Percentiles rank a stretch among this genome's conserved stretches.
phyloP scores from a whole-genome alignment of 92 coral and sea anemone species.

The Desmophyllum pertusum region DNA sequence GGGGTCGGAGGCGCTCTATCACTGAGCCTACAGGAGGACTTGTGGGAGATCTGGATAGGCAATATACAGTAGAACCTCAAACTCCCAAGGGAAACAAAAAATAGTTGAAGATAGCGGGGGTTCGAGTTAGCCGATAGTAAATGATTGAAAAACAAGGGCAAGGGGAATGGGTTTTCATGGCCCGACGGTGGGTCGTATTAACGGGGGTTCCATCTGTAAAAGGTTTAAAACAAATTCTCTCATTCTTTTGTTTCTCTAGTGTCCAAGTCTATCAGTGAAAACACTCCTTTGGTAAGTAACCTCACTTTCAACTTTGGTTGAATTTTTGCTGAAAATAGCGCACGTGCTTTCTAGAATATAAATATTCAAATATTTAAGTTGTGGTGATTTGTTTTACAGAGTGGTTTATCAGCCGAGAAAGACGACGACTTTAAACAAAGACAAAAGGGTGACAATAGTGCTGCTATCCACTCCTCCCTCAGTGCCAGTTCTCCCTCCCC shows the following conservation, averaged over 20 bases:
- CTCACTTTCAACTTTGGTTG: neutral
- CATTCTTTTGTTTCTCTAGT: conserved; percentile 44
- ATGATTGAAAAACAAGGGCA: no score
- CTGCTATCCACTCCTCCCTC: conserved; percentile 52
- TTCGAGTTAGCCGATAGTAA: no score
- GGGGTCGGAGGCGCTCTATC: no score
- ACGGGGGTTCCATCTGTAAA: no score
- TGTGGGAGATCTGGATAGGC: no score
- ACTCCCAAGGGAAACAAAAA: no score
- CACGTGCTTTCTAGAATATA: neutral
- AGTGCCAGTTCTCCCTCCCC: conserved; percentile 78
- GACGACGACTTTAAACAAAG: conserved; percentile 79
- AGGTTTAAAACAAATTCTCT: neutral
- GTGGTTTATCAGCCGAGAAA: conserved; percentile 85
- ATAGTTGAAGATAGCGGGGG: no score
- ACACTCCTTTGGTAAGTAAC: conserved; percentile 63
- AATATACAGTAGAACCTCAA: no score
- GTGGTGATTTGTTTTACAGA: conserved; percentile 22
- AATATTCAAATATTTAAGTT: neutral
- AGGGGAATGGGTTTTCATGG: no score
- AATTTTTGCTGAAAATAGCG: neutral
- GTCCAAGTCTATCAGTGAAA: conserved; percentile 74
- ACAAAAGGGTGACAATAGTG: conserved; percentile 46
- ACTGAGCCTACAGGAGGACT: no score
- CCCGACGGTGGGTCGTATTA: no score